phyloP scores from a whole-genome alignment of 2,113 vertebrate species.

The Triplophysa rosa region DNA sequence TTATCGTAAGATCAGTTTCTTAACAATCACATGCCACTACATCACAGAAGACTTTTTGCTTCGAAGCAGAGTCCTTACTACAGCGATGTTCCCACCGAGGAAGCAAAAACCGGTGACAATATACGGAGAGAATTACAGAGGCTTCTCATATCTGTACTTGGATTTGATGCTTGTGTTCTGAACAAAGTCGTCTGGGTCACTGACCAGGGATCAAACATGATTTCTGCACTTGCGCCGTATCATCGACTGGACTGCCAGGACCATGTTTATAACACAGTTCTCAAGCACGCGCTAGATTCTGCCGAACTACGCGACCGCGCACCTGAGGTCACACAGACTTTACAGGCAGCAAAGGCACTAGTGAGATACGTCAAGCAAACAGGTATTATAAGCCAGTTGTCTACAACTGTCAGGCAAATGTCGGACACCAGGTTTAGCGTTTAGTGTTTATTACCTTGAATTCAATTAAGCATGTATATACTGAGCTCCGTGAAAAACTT shows the following conservation, averaged over 20 bases:
- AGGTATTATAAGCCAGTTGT: not conserved
- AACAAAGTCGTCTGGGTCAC: conserved; percentile 34
- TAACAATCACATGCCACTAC: not conserved
- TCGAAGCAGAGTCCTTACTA: not conserved
- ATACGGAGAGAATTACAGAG: conserved; percentile 2
- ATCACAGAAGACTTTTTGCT: not conserved
- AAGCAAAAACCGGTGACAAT: conserved; percentile 4
- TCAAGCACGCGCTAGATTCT: not conserved
- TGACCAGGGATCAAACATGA: conserved; percentile 24
- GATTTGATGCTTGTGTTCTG: conserved; percentile 8
- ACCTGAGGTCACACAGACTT: not conserved
- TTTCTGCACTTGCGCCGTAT: conserved; percentile 16
- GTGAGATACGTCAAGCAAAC: conserved; percentile 4
- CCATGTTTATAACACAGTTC: conserved; percentile 27
- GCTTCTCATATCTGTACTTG: not conserved
- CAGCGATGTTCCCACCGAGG: conserved; percentile 23
- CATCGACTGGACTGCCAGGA: conserved; percentile 28
- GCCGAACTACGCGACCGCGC: not conserved
- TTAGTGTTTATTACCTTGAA: no score
- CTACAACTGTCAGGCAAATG: not conserved
- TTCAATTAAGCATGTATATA: not conserved
- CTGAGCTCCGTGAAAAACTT: not conserved
- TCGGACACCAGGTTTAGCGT: not conserved
- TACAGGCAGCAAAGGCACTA: not conserved
- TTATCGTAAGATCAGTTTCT: not conserved